phyloP scores from a whole-genome alignment of 2,888 invertebrate genomes.

The Lepidocyrtoides sp. region DNA sequence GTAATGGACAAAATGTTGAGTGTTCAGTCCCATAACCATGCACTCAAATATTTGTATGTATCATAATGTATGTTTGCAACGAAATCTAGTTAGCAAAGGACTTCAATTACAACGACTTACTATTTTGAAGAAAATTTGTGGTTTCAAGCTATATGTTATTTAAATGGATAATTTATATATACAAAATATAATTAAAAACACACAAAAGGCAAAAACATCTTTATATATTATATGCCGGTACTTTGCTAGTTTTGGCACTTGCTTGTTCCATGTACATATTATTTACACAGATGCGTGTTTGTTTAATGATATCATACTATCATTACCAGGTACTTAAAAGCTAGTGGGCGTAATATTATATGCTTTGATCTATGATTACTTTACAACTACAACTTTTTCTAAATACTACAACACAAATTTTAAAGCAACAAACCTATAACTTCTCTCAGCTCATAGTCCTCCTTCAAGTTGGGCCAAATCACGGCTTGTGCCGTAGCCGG shows the following conservation, averaged over 20 bases:
- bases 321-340: background rate
- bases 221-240: background rate
- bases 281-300: background rate
- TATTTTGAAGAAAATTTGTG: slow-evolving; percentile 26
- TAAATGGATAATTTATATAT: slow-evolving; percentile 1
- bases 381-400: background rate
- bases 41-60: background rate
- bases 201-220: background rate
- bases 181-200: background rate
- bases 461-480: slow-evolving; percentile 95
- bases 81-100: slow-evolving; percentile 28
- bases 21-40: background rate
- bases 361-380: no score
- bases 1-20: background rate
- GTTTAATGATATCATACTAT: no score
- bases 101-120: slow-evolving; percentile 23
- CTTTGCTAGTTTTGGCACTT: background rate
- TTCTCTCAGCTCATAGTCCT: slow-evolving; percentile 97
- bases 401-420: background rate
- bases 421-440: slow-evolving; percentile 92
- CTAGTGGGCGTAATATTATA: background rate
- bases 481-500: slow-evolving; percentile 84
- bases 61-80: no score
- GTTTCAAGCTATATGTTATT: slow-evolving; percentile 19
- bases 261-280: background rate